These are phyloP conservation scores for Conus betulinus DNA, from an alignment of 1,140 invertebrate species.

Conservation along the genomic window DNA sequence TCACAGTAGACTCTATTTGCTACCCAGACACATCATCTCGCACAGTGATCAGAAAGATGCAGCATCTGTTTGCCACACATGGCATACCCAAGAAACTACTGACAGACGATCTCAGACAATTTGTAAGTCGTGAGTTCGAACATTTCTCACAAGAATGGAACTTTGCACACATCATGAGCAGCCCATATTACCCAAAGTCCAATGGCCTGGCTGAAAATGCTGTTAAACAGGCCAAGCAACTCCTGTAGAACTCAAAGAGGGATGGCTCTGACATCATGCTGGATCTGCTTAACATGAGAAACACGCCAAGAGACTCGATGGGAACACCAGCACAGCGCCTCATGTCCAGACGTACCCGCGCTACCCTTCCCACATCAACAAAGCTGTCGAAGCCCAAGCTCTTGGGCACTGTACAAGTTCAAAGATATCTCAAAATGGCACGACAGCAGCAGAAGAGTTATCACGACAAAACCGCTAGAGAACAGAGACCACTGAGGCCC, in stretches of 20 bases:
- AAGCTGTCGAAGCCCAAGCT: too few relatives aligned
- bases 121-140: not conserved
- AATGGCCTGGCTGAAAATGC: too few relatives aligned
- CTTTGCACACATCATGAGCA: too few relatives aligned
- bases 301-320: too few relatives aligned
- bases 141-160: too few relatives aligned
- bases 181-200: too few relatives aligned
- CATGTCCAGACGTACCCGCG: not conserved
- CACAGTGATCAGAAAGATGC: not conserved
- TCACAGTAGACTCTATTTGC: not conserved
- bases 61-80: not conserved
- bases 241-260: not conserved
- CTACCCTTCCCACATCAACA: too few relatives aligned
- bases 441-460: not conserved
- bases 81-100: too few relatives aligned
- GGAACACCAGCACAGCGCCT: too few relatives aligned
- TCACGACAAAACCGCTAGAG: not conserved
- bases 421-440: not conserved
- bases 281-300: too few relatives aligned
- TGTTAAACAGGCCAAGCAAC: not conserved
- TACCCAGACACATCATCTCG: constrained; percentile 11
- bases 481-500: not conserved
- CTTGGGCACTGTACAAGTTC: not conserved
- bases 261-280: not conserved
- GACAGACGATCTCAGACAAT: too few relatives aligned